Evolutionary conservation across 2,888 invertebrate species (phyloP).

Genomic region (Aphrophora alni): DNA sequence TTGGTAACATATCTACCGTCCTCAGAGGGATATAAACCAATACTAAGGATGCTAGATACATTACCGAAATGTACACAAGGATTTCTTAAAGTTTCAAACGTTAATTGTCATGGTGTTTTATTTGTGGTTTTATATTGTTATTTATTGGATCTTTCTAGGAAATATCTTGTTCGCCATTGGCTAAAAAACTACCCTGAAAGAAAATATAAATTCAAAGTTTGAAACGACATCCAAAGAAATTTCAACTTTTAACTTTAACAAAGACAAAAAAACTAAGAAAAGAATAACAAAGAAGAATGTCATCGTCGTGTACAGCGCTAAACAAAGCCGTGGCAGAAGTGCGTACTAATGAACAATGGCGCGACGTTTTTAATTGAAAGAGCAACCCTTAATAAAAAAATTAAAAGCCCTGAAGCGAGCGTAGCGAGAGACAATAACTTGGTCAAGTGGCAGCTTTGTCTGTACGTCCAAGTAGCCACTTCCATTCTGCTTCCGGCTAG

Average conservation of each 20-base stretch:
- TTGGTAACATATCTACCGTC: too few species aligned
- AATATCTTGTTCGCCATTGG: too few species aligned
- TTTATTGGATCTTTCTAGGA: too few species aligned
- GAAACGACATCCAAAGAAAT: neutral
- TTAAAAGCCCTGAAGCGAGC: neutral
- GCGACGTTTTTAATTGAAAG: neutral
- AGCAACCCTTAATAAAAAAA: constrained; percentile 6
- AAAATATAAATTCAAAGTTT: too few species aligned
- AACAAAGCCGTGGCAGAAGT: neutral
- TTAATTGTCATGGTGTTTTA: too few species aligned
- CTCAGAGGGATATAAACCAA: too few species aligned
- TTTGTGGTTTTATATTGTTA: too few species aligned
- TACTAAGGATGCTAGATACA: too few species aligned
- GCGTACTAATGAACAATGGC: neutral
- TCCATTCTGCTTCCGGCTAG: neutral
- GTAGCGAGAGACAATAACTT: neutral
- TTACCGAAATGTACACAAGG: too few species aligned
- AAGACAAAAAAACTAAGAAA: neutral
- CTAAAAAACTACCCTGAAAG: too few species aligned
- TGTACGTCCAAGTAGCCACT: neutral
- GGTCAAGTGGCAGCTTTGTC: constrained; percentile 7
- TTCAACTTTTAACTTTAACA: neutral
- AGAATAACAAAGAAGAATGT: neutral
- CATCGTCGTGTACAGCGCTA: neutral
- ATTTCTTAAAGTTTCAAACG: too few species aligned